Base-by-base conservation (phyloP, 2,797 vertebrate species). In the Neopelma chrysocephalum region DNA sequence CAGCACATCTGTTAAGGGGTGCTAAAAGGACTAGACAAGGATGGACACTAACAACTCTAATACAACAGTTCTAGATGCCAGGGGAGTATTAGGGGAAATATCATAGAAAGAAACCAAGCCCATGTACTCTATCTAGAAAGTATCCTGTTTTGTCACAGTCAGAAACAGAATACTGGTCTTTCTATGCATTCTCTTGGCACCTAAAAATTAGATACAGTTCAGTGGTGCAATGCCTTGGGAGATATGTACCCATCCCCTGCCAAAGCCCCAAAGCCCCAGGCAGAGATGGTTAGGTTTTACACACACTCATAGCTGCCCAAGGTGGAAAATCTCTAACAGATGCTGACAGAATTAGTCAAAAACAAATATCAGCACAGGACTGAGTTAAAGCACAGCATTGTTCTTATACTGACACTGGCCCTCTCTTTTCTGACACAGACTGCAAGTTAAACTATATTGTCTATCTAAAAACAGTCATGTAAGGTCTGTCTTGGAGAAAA, bases 331-430 rank as follows among this genome's bases (percentile, higher is more conserved):
- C 1, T 71, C 27, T 69, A 72, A 78, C 34, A 81, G 58, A 66
- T 51, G 34, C 43, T 91, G 69, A 83, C 66, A 88, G 61, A 93
- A 77, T 19, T 83, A 87, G 87, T 90, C 85, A 82, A 95, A 88
- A 93, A 1, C 18, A 88, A 80, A 84, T 53, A 89, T 18, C 43
- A 45, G n/a, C 15, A 72, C 5, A 72, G 45, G 76, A 51, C 14
- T 34, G 61, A 88, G 34, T 47, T 54, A 62, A 92, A 87, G 8
- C 43, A 54, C 43, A 76, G n/a, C 20, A 32, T 48, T 29, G n/a
- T 15, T 91, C 80, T 88, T 78, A n/a, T 29, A 83, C 12, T 40
- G 58, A 69, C 31, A 50, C 9, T 83, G 48, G 15, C 29, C 51
- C 12, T 29, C 0, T 0, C 21, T 85, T 50, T 4, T 66, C 69